Evolutionary conservation across 2,888 invertebrate species (phyloP), one percentile per base, ranked within the genome.

Genomic region (Linnaemya tessellans): DNA sequence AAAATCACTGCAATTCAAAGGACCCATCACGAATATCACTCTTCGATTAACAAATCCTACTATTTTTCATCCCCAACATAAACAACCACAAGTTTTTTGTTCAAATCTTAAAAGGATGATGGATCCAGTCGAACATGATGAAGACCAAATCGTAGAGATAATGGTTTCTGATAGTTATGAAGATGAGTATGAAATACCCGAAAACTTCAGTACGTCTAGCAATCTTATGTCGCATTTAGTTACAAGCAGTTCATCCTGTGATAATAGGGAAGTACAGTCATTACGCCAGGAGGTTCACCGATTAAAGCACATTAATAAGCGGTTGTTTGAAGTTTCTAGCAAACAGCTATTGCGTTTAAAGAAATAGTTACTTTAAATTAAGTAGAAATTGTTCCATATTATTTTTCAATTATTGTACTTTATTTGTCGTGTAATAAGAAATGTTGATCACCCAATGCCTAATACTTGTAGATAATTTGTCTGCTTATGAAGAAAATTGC

Each of bases 21-120:
- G 96, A n/a, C 91, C 94, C 0, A 93, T 97, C 0, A 96, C 95
- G 0, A 97, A 97, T 92, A 94, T 96, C 1, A 94, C 94, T 80
- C 95, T 96, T 89, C 93, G 94, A 0, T 90, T 94, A 1, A 94
- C 94, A 43, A 94, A 93, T 80, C 93, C 94, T 4, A 94, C 95
- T 84, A 94, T 95, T 87, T 95, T 94, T 82, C 93, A 93, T 80
- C 94, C 94, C 71, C 94, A 94, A 68, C 87, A 89, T 60, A 94
- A 95, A 54, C 93, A 93, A 84, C 94, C 94, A 0, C 94, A 91
- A 82, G 90, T 95, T 15, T 92, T 95, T 30, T 89, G 95, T 5
- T 94, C 94, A 74, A 94, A 94, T 82, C 93, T 97, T 0, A 94
- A 96, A 88, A 94, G 96, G 84, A 94, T 94, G 88, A 92, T 95